A percentile compares a stretch with the other conserved stretches of the same genome.
These are phyloP conservation scores for Archaeoteleia sp. DNA, from an alignment of 2,888 invertebrate genomes.

Conservation along the genomic window DNA sequence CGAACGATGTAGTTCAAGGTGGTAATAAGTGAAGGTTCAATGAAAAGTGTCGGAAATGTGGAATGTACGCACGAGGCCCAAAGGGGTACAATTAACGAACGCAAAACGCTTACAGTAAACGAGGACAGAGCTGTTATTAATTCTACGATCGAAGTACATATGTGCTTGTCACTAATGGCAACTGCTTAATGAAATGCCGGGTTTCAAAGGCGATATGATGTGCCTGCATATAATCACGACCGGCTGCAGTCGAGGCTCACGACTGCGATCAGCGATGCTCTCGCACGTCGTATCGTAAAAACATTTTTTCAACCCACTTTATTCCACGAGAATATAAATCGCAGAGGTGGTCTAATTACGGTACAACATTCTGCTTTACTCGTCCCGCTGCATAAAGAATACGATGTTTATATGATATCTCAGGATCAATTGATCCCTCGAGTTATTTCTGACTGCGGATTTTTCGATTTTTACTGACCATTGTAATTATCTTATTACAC, in stretches of 20 bases:
- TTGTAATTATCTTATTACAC: slow-evolving; percentile 6
- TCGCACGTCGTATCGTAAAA: slow-evolving; percentile 14
- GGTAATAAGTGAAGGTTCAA: slow-evolving; percentile 11
- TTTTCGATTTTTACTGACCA: slow-evolving; percentile 2
- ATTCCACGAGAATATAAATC: slow-evolving; percentile 26
- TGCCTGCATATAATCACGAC: slow-evolving; percentile 30
- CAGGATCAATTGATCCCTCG: slow-evolving; percentile 27
- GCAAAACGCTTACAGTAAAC: slow-evolving; percentile 41
- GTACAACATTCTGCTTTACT: slow-evolving; percentile 7
- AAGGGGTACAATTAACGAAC: slow-evolving; percentile 39
- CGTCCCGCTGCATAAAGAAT: slow-evolving; percentile 13
- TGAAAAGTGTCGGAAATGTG: slow-evolving; percentile 30
- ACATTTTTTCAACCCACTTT: slow-evolving; percentile 17
- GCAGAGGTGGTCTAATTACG: slow-evolving; percentile 41
- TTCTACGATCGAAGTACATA: slow-evolving; percentile 23
- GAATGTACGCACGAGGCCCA: slow-evolving; percentile 20
- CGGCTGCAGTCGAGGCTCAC: slow-evolving; percentile 3
- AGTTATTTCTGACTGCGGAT: slow-evolving; percentile 6
- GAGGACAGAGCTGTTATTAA: slow-evolving; percentile 50
- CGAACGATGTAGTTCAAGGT: slow-evolving; percentile 7
- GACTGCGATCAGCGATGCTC: slow-evolving; percentile 8
- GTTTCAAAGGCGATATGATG: slow-evolving; percentile 23
- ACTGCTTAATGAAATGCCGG: slow-evolving; percentile 30
- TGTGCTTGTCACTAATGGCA: slow-evolving; percentile 37
- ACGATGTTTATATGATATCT: background rate